phyloP scores from a whole-genome alignment of 92 coral and sea anemone species.

The Meandrina meandrites region DNA sequence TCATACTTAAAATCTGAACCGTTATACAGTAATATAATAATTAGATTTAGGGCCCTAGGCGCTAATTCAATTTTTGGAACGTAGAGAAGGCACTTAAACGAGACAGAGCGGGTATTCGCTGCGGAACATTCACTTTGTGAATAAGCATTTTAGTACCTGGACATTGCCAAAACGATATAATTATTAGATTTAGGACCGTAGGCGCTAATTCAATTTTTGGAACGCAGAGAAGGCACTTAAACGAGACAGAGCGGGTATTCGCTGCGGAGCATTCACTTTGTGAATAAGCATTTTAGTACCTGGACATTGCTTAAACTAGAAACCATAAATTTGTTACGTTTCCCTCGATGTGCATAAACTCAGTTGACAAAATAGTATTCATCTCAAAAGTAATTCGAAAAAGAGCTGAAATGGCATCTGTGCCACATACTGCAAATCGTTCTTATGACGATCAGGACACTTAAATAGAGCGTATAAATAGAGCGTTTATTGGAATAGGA shows the following conservation, averaged over 20 bases:
- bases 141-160: too few relatives aligned
- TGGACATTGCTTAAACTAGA: too few relatives aligned
- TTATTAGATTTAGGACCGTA: too few relatives aligned
- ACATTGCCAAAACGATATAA: too few relatives aligned
- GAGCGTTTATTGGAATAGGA: background rate
- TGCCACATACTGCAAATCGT: background rate
- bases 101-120: background rate
- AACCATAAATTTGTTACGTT: too few relatives aligned
- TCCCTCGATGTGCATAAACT: too few relatives aligned
- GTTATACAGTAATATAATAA: background rate
- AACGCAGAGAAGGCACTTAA: too few relatives aligned
- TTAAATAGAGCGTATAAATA: background rate
- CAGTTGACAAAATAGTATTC: too few relatives aligned
- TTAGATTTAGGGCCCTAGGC: background rate
- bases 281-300: too few relatives aligned
- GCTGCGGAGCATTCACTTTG: background rate
- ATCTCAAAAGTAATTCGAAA: too few relatives aligned
- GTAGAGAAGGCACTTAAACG: background rate
- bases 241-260: background rate
- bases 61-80: background rate
- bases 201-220: too few relatives aligned
- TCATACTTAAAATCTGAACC: background rate
- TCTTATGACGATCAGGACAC: background rate
- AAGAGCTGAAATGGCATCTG: background rate
- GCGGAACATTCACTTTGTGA: background rate